phyloP scores from a whole-genome alignment of 2,888 invertebrate species.

The Amiota communis region DNA sequence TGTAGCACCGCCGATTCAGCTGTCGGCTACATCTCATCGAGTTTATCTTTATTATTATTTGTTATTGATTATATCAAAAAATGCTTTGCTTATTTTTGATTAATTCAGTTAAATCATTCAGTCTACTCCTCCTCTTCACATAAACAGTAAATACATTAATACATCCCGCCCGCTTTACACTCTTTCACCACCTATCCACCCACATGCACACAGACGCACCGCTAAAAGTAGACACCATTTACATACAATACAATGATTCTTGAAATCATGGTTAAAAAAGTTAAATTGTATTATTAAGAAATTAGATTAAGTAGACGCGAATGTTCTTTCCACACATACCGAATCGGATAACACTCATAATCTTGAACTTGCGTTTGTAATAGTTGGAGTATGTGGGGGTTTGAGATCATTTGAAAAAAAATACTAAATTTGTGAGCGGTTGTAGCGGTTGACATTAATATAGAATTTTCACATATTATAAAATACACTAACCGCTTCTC shows the following conservation, averaged over 20 bases:
- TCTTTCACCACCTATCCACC: too few species aligned
- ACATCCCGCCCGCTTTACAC: too few species aligned
- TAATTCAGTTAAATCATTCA: too few species aligned
- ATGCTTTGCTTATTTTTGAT: not conserved
- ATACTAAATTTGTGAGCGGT: slow-evolving; percentile 2
- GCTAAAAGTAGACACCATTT: slow-evolving; percentile 61
- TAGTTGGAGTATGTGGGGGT: not conserved
- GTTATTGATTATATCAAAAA: not conserved
- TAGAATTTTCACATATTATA: too few species aligned
- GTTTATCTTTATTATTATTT: slow-evolving; percentile 4
- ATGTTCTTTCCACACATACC: slow-evolving; percentile 50
- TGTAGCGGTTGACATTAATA: not conserved
- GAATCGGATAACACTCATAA: too few species aligned
- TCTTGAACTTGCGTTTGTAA: too few species aligned
- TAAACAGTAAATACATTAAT: too few species aligned
- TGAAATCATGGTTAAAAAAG: too few species aligned
- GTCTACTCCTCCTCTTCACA: too few species aligned
- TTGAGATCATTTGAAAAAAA: slow-evolving; percentile 10
- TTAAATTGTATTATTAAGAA: slow-evolving; percentile 58
- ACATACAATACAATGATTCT: too few species aligned
- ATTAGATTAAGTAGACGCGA: slow-evolving; percentile 63
- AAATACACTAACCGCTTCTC: too few species aligned
- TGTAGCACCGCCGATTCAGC: slow-evolving; percentile 41
- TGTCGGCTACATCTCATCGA: not conserved
- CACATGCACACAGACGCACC: slow-evolving; percentile 36